Conservation (phyloP, 1,140 invertebrate genomes). For the Cyphomyrmex costatus region DNA sequence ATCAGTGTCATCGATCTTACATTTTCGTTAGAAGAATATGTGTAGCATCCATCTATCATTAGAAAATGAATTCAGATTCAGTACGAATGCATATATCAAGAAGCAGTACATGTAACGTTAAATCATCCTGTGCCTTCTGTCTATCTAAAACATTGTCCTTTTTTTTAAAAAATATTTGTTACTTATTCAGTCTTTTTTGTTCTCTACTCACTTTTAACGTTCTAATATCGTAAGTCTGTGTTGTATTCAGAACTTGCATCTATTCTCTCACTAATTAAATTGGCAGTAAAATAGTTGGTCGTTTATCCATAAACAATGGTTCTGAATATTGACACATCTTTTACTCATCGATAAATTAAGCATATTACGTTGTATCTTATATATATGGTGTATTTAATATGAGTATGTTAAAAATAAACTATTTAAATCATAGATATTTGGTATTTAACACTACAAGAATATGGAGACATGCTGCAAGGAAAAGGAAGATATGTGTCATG, state of each 20-base stretch:
- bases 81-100: conserved; percentile 38
- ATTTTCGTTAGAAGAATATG: conserved; percentile 40
- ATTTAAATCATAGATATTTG: conserved; percentile 31
- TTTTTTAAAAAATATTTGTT: conserved; percentile 44
- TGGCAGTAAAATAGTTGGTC: neutral
- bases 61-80: neutral
- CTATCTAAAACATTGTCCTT: conserved; percentile 42
- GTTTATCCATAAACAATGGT: conserved; percentile 14
- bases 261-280: conserved; percentile 24
- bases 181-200: conserved; percentile 35
- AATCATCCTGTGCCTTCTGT: conserved; percentile 71
- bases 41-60: conserved; percentile 43
- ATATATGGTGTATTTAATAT: conserved; percentile 76
- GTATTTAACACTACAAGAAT: neutral
- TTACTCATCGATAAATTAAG: conserved; percentile 55
- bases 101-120: conserved; percentile 51
- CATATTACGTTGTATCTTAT: conserved; percentile 43
- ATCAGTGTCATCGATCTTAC: conserved; percentile 46
- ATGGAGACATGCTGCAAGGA: neutral
- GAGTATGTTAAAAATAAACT: conserved; percentile 75
- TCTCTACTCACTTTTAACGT: neutral
- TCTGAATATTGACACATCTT: conserved; percentile 47
- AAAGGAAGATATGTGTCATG: neutral
- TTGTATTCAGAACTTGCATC: conserved; percentile 61
- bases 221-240: conserved; percentile 18